Evolutionary conservation across 2,797 vertebrate genomes (phyloP).

Genomic region (Anniella stebbinsi): DNA sequence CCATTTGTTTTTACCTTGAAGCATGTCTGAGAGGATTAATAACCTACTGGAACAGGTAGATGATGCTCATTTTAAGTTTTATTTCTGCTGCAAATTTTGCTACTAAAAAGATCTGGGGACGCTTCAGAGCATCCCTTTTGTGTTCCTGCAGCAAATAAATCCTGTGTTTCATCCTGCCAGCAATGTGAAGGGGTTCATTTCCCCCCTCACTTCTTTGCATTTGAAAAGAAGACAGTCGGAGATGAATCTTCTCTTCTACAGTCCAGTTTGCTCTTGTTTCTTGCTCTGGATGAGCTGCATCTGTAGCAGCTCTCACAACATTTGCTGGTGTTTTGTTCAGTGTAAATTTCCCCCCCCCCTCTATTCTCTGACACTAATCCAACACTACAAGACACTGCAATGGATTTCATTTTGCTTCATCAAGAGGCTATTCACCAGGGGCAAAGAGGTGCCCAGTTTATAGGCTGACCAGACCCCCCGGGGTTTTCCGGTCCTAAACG

Average conservation of each 20-base stretch:
- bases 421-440: slow-evolving; percentile 18
- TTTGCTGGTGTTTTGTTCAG: slow-evolving; percentile 54
- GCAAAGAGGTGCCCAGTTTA: slow-evolving; percentile 44
- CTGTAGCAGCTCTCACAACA: slow-evolving; percentile 53
- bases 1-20: neutral
- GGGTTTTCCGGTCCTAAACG: too few relatives aligned
- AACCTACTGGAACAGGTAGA: neutral
- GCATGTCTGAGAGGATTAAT: slow-evolving; percentile 2
- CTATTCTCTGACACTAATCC: slow-evolving; percentile 55
- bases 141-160: slow-evolving; percentile 54
- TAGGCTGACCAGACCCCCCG: too few relatives aligned
- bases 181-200: neutral
- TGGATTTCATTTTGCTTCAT: slow-evolving; percentile 46
- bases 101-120: slow-evolving; percentile 37
- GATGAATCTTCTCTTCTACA: slow-evolving; percentile 48
- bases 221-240: slow-evolving; percentile 42
- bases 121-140: slow-evolving; percentile 30
- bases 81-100: slow-evolving; percentile 25
- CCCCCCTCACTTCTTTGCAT: slow-evolving; percentile 21
- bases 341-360: slow-evolving; percentile 54
- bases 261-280: slow-evolving; percentile 53
- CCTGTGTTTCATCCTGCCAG: slow-evolving; percentile 28
- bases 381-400: slow-evolving; percentile 50
- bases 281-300: slow-evolving; percentile 50
- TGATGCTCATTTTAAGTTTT: neutral